phyloP scores from a whole-genome alignment of 2,797 vertebrate species.

The Tragelaphus eurycerus region DNA sequence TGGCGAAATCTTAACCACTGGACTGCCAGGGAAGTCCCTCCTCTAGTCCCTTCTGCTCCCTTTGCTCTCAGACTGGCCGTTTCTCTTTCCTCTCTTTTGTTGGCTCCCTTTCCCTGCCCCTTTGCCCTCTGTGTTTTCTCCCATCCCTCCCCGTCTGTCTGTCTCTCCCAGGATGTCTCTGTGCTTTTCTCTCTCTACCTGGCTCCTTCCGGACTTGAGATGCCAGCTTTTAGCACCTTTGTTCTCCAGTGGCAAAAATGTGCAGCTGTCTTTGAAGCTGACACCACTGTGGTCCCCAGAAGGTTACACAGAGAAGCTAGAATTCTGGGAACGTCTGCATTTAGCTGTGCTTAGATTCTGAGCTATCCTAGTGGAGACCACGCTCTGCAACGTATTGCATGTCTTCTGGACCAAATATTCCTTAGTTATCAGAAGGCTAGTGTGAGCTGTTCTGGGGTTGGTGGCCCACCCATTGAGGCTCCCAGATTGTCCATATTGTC shows the following conservation, averaged over 20 bases:
- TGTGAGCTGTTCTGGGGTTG: rapidly evolving
- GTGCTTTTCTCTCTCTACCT: neutral
- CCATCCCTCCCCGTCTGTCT: no score
- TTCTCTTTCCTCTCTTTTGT: neutral
- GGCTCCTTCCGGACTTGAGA: neutral
- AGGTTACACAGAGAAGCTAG: neutral
- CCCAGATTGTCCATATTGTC: neutral
- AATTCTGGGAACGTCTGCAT: constrained; percentile 2
- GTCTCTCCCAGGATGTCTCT: neutral
- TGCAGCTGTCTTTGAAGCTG: neutral
- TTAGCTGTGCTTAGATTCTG: constrained; percentile 45
- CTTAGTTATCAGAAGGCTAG: constrained; percentile 22
- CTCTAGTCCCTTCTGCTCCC: neutral
- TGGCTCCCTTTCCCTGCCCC: neutral
- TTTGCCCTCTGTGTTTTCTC: neutral
- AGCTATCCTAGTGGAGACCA: neutral
- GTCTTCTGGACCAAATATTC: constrained; percentile 20
- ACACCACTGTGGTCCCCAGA: neutral
- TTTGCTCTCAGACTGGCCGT: neutral
- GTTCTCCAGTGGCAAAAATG: neutral
- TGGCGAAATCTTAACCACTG: neutral
- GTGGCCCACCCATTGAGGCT: neutral
- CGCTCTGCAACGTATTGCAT: neutral
- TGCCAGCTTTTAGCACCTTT: neutral
- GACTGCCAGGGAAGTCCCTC: neutral